phyloP scores from a whole-genome alignment of 92 coral and sea anemone species.

The Heteractis magnifica region DNA sequence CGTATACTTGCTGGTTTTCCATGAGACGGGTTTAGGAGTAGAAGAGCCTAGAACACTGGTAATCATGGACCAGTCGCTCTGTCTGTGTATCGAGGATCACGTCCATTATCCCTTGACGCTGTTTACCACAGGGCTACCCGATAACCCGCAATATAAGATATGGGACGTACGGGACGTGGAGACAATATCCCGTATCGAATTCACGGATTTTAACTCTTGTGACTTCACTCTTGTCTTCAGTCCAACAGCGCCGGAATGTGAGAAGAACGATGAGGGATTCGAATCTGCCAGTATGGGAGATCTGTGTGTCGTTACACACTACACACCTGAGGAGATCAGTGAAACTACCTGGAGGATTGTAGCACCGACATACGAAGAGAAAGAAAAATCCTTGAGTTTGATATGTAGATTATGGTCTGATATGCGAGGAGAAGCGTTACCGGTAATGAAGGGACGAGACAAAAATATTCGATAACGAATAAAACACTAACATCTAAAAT shows the following conservation, averaged over 20 bases:
- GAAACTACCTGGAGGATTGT: slow-evolving; percentile 79
- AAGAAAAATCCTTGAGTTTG: slow-evolving; percentile 86
- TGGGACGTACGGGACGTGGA: slow-evolving; percentile 83
- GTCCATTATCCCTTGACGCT: slow-evolving; percentile 92
- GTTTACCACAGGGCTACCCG: slow-evolving; percentile 97
- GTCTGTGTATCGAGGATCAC: slow-evolving; percentile 90
- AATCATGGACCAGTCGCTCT: slow-evolving; percentile 76
- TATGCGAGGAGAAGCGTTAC: slow-evolving; percentile 77
- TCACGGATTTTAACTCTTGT: slow-evolving; percentile 90
- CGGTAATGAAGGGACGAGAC: slow-evolving; percentile 75
- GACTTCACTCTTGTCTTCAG: slow-evolving; percentile 82
- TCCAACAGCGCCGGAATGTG: slow-evolving; percentile 49
- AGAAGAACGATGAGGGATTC: slow-evolving; percentile 62
- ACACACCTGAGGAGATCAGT: slow-evolving; percentile 30
- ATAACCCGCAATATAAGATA: slow-evolving; percentile 80
- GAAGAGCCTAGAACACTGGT: slow-evolving; percentile 88
- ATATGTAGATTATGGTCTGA: slow-evolving; percentile 92
- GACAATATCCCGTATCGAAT: slow-evolving; percentile 88
- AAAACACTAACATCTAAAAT: not conserved
- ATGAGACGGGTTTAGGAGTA: slow-evolving; percentile 42
- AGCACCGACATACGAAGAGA: slow-evolving; percentile 97
- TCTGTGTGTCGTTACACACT: slow-evolving; percentile 73
- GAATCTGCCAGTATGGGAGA: slow-evolving; percentile 91
- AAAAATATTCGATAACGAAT: not conserved
- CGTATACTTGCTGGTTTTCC: slow-evolving; percentile 81